A percentile compares a stretch with the other conserved stretches of the same genome.
phyloP scores from a whole-genome alignment of 2,113 vertebrate species.

The Meles meles region DNA sequence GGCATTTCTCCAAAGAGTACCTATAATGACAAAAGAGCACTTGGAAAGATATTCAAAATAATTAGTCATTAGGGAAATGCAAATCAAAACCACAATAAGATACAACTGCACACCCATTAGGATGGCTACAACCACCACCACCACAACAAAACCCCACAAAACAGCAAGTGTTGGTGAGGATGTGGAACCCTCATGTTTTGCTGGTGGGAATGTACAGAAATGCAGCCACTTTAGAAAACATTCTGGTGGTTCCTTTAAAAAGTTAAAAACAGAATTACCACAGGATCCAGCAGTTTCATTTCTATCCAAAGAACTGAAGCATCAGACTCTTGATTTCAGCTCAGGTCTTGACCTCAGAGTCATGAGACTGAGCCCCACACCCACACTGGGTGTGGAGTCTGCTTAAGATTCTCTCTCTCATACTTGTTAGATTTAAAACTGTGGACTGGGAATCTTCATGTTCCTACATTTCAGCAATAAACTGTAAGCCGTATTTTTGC shows the following conservation, averaged over 20 bases:
- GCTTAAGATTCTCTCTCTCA: neutral
- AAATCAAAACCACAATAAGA: neutral
- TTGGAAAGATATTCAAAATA: neutral
- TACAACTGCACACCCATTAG: neutral
- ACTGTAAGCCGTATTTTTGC: conserved; percentile 63
- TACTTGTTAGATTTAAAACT: conserved; percentile 31
- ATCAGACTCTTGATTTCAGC: neutral
- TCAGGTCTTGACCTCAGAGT: neutral
- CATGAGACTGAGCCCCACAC: neutral
- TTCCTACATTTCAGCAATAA: conserved; percentile 60
- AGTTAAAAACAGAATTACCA: neutral
- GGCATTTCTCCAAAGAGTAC: neutral
- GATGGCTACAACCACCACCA: neutral
- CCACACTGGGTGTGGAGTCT: neutral
- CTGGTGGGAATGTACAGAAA: neutral
- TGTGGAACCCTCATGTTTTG: neutral
- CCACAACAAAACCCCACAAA: neutral
- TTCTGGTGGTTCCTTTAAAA: neutral
- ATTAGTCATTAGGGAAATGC: neutral
- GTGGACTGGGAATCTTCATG: conserved; percentile 6
- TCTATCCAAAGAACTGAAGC: neutral
- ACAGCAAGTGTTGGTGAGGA: neutral
- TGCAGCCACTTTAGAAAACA: neutral
- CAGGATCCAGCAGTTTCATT: neutral
- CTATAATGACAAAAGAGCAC: neutral